phyloP scores from a whole-genome alignment of 2,797 vertebrate genomes.

The Argya squamiceps region DNA sequence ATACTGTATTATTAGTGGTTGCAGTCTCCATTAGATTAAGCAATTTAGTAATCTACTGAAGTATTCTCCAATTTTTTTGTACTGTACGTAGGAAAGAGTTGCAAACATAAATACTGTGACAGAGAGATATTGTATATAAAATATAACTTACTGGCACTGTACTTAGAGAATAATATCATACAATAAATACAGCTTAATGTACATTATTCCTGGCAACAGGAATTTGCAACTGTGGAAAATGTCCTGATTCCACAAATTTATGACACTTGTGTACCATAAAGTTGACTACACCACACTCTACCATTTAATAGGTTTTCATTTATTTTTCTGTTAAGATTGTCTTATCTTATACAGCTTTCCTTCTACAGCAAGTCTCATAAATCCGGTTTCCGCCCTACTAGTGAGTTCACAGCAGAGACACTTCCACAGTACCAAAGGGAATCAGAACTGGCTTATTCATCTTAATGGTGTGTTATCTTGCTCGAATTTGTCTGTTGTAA shows the following conservation, averaged over 20 bases:
- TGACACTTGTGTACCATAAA: neutral
- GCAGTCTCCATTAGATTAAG: neutral
- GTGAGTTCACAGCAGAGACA: neutral
- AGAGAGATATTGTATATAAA: neutral
- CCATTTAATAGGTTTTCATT: neutral
- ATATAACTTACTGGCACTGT: neutral
- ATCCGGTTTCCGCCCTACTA: neutral
- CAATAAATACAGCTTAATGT: neutral
- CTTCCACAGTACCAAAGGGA: neutral
- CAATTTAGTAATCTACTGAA: neutral
- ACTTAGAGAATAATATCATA: neutral
- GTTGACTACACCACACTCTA: neutral
- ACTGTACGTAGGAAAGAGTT: neutral
- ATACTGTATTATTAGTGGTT: neutral
- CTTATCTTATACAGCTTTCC: neutral
- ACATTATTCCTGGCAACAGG: neutral
- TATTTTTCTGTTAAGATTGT: neutral
- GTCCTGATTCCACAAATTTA: neutral
- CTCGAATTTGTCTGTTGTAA: neutral
- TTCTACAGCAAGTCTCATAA: neutral
- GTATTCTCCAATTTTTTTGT: neutral
- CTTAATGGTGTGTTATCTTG: neutral
- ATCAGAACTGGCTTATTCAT: neutral
- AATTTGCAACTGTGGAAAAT: neutral
- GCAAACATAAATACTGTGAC: neutral